These are phyloP conservation scores for Phasia obesa DNA, from an alignment of 2,888 invertebrate species.

Conservation along the genomic window DNA sequence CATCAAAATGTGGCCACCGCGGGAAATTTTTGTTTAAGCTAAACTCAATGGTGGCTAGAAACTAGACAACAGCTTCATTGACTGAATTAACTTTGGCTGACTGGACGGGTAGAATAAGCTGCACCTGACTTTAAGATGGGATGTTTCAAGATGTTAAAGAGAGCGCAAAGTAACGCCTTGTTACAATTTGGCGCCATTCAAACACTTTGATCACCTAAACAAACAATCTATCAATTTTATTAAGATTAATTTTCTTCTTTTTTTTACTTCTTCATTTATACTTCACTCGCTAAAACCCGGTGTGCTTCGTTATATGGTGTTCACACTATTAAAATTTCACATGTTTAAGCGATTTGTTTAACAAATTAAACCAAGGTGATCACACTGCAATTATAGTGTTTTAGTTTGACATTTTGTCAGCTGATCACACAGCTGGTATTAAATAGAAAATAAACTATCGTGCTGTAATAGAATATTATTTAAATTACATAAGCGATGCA, in stretches of 20 bases:
- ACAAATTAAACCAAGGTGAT: too few relatives aligned
- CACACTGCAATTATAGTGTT: too few relatives aligned
- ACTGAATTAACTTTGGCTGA: conserved; percentile 7
- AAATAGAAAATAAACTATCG: too few relatives aligned
- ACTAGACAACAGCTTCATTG: neutral
- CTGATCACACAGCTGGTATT: too few relatives aligned
- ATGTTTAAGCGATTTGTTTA: too few relatives aligned
- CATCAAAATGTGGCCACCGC: neutral
- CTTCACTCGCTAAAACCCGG: too few relatives aligned
- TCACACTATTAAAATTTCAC: too few relatives aligned
- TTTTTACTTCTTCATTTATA: neutral
- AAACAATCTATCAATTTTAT: conserved; percentile 68
- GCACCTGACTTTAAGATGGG: too few relatives aligned
- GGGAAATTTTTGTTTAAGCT: conserved; percentile 51
- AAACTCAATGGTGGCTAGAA: conserved; percentile 12
- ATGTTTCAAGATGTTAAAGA: conserved; percentile 26
- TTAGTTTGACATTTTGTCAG: too few relatives aligned
- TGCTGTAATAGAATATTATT: too few relatives aligned
- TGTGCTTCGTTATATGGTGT: too few relatives aligned
- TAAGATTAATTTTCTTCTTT: conserved; percentile 42
- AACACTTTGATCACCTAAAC: conserved; percentile 54
- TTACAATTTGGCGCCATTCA: conserved; percentile 64
- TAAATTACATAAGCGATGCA: too few relatives aligned
- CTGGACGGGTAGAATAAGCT: neutral
- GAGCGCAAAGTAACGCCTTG: conserved; percentile 20